phyloP scores from a whole-genome alignment of 2,888 invertebrate genomes.

The Amaurobius ferox region DNA sequence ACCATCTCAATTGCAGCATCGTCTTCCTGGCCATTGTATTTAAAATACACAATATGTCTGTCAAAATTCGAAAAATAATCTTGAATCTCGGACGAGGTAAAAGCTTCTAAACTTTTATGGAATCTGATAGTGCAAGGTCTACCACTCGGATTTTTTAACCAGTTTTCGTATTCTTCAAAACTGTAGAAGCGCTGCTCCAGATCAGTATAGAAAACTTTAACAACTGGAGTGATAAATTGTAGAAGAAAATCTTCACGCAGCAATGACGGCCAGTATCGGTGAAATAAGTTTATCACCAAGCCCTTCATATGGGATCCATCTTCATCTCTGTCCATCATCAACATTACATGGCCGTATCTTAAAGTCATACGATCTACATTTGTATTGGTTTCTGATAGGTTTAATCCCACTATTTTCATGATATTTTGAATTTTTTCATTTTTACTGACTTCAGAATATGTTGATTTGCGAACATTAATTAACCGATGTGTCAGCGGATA shows the following conservation, averaged over 20 bases:
- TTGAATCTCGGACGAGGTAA: conserved; percentile 97
- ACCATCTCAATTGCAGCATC: conserved; percentile 91
- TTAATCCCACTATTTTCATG: conserved; percentile 95
- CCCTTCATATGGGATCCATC: conserved; percentile 99
- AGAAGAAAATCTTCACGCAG: conserved; percentile 92
- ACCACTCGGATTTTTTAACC: too few relatives aligned
- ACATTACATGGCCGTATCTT: conserved; percentile 97
- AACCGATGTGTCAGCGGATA: conserved; percentile 86
- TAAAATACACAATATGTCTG: conserved; percentile 88
- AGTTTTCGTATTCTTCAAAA: too few relatives aligned
- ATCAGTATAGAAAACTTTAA: conserved; percentile 90
- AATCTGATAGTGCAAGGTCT: conserved; percentile 88
- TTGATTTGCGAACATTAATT: conserved; percentile 96
- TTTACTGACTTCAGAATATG: conserved; percentile 95
- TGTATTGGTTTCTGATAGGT: conserved; percentile 97
- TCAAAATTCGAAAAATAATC: conserved; percentile 98
- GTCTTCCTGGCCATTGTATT: conserved; percentile 81
- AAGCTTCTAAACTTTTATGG: conserved; percentile 99
- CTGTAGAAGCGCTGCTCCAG: too few relatives aligned
- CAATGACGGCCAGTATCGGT: conserved; percentile 98
- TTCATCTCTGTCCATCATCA: conserved; percentile 99
- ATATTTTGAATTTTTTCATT: conserved; percentile 97
- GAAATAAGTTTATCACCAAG: conserved; percentile 97
- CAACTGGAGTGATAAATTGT: conserved; percentile 99
- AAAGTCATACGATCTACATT: conserved; percentile 91